These are phyloP conservation scores for Lepidurus packardi DNA, from an alignment of 1,140 invertebrate species.

Conservation along the genomic window DNA sequence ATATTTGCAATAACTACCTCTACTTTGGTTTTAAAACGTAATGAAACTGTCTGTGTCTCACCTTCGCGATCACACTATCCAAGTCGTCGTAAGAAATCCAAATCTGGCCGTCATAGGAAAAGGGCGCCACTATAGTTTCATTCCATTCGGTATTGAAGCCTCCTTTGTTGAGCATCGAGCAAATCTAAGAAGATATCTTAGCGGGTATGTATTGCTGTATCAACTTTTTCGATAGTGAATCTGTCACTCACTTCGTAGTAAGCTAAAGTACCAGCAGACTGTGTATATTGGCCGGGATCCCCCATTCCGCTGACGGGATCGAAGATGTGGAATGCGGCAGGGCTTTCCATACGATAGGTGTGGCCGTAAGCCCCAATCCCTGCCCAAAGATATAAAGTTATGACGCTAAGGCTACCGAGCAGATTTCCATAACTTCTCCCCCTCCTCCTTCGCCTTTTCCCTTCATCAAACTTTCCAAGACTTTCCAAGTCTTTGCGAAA, in stretches of 20 bases:
- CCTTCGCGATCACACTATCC: conserved; percentile 30
- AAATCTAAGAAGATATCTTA: background rate
- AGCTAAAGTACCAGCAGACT: conserved; percentile 34
- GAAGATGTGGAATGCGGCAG: conserved; percentile 39
- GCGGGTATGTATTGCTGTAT: background rate
- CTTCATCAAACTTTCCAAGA: background rate
- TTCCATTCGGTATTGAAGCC: conserved; percentile 45
- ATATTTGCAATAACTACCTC: background rate
- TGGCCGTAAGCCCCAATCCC: conserved; percentile 43
- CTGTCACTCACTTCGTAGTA: conserved; percentile 42
- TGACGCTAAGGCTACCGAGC: background rate
- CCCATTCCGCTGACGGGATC: conserved; percentile 40
- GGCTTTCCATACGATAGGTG: conserved; percentile 42
- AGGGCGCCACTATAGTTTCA: conserved; percentile 55
- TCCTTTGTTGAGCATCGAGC: background rate
- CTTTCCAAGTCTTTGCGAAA: background rate
- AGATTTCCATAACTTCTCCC: background rate
- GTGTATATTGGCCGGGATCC: conserved; percentile 30
- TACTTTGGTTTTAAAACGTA: background rate
- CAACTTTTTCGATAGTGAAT: background rate
- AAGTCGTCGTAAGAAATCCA: conserved; percentile 72
- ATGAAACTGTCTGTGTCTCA: background rate
- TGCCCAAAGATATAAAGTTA: conserved; percentile 15
- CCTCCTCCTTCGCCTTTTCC: background rate
- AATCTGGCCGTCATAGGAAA: conserved; percentile 55